Evolutionary conservation across 2,797 vertebrate genomes (phyloP).

Genomic region (Steatocranus sp.): DNA sequence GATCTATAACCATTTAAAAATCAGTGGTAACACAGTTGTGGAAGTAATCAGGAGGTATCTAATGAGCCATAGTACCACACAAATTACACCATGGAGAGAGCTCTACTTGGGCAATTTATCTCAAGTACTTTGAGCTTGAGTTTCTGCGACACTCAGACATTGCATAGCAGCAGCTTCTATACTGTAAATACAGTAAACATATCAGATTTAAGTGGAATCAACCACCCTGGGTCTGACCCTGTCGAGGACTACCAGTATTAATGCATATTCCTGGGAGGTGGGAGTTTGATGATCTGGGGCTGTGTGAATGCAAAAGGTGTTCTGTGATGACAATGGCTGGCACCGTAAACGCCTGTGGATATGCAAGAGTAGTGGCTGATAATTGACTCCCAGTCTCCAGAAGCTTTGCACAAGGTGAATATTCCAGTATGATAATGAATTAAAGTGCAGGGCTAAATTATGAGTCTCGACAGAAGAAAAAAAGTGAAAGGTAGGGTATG

Average conservation of each 20-base stretch:
- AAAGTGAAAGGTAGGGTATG: background rate
- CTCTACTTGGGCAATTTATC: background rate
- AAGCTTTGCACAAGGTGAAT: background rate
- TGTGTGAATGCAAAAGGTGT: background rate
- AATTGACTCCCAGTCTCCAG: background rate
- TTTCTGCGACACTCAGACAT: background rate
- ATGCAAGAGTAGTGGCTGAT: background rate
- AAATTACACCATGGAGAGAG: background rate
- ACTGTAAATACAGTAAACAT: background rate
- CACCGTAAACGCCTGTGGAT: background rate
- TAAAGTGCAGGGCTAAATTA: background rate
- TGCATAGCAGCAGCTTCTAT: background rate
- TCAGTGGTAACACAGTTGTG: background rate
- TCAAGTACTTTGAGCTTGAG: background rate
- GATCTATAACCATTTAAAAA: background rate
- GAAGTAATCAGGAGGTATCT: background rate
- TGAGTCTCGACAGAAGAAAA: background rate
- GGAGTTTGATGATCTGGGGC: background rate
- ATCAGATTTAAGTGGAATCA: background rate
- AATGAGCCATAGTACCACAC: background rate
- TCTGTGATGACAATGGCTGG: background rate
- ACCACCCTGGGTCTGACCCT: background rate
- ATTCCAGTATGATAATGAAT: background rate
- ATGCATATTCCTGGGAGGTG: background rate
- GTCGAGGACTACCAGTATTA: background rate